Percentiles rank a stretch among this genome's conserved stretches.
Evolutionary conservation across 2,888 invertebrate genomes (phyloP).

Genomic region (Diaphora mendica): DNA sequence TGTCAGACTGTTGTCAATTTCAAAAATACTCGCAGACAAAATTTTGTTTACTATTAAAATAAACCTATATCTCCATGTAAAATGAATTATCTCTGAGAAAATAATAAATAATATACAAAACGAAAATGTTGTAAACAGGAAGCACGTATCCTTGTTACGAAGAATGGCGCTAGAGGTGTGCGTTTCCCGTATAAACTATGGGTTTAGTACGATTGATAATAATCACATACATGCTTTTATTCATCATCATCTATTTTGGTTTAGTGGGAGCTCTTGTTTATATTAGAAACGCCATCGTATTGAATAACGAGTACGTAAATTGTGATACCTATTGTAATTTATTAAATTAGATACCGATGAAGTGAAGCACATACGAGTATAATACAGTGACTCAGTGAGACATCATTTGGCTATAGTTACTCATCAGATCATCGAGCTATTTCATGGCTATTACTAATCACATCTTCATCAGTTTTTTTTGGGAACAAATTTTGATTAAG

Average conservation of each 20-base stretch:
- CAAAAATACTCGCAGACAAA: background rate
- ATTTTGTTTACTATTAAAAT: background rate
- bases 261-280: slow-evolving; percentile 73
- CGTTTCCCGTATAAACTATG: slow-evolving; percentile 56
- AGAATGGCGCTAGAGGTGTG: slow-evolving; percentile 30
- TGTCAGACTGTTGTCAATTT: background rate
- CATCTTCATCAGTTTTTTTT: background rate
- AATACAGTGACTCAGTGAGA: no score
- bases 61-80: background rate
- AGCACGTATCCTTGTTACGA: slow-evolving; percentile 14
- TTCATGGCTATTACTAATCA: no score
- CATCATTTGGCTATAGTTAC: background rate
- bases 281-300: slow-evolving; percentile 61
- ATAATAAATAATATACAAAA: background rate
- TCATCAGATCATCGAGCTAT: background rate
- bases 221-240: slow-evolving; percentile 71
- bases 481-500: no score
- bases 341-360: background rate
- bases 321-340: background rate
- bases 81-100: no score
- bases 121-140: background rate
- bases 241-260: slow-evolving; percentile 69
- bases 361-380: no score
- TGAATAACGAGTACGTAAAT: slow-evolving; percentile 62
- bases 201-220: slow-evolving; percentile 68